These are phyloP conservation scores for Choristoneura rosaceana DNA, from an alignment of 2,888 invertebrate genomes.

Conservation along the genomic window DNA sequence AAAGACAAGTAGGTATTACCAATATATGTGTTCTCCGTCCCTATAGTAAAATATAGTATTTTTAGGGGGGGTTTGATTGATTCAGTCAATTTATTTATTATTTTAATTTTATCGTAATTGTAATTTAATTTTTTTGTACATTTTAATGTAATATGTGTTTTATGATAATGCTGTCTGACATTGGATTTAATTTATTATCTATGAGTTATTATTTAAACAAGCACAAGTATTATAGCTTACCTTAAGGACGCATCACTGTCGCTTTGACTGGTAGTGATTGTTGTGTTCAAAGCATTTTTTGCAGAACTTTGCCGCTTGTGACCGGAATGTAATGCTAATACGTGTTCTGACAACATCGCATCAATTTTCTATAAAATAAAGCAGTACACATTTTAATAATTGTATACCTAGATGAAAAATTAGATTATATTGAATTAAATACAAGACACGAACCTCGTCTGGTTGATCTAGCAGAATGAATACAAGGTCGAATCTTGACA, in stretches of 20 bases:
- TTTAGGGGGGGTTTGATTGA: no score
- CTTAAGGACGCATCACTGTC: constrained; percentile 66
- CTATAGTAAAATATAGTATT: no score
- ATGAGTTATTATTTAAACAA: no score
- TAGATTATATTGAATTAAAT: neutral
- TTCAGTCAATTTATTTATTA: no score
- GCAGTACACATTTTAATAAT: neutral
- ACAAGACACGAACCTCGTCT: constrained; percentile 86
- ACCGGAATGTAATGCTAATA: constrained; percentile 90
- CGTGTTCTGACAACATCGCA: constrained; percentile 91
- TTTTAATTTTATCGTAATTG: no score
- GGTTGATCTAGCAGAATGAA: constrained; percentile 96
- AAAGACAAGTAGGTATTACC: no score
- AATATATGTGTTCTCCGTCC: no score
- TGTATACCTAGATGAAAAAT: neutral
- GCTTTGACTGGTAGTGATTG: constrained; percentile 65
- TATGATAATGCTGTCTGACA: no score
- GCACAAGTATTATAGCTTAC: constrained; percentile 50
- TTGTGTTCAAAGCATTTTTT: constrained; percentile 54
- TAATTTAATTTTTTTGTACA: no score
- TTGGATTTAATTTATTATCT: no score
- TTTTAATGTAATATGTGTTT: no score
- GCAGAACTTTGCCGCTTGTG: constrained; percentile 58
- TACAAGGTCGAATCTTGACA: constrained; percentile 97
- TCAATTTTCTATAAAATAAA: constrained; percentile 88